These are phyloP conservation scores for Macrocentrus cingulum DNA, from an alignment of 1,140 invertebrate genomes.

Conservation along the genomic window DNA sequence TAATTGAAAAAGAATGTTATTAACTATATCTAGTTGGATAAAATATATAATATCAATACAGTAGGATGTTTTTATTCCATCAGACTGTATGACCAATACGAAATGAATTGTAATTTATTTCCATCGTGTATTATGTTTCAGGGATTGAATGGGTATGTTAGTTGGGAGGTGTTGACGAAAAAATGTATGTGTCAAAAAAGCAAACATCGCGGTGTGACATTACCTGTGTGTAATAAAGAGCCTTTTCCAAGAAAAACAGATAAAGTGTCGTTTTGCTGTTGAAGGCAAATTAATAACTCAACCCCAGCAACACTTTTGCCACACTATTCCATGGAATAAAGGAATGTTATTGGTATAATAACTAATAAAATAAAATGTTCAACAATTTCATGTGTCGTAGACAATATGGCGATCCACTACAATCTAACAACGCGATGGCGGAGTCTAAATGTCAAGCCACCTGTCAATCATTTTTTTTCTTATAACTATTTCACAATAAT, in stretches of 20 bases:
- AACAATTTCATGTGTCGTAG: not conserved
- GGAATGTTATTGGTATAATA: not conserved
- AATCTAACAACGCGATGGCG: constrained; percentile 38
- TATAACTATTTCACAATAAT: not conserved
- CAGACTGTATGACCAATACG: too few relatives aligned
- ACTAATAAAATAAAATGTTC: constrained; percentile 4
- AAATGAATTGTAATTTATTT: too few relatives aligned
- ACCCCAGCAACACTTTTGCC: not conserved
- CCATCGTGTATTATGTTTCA: too few relatives aligned
- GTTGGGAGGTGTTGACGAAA: too few relatives aligned
- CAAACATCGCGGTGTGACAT: not conserved
- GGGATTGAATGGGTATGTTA: too few relatives aligned
- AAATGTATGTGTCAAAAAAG: not conserved
- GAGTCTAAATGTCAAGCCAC: constrained; percentile 50
- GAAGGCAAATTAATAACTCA: not conserved
- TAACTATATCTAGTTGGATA: too few relatives aligned
- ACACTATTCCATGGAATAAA: not conserved
- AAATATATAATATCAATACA: too few relatives aligned
- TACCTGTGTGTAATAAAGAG: not conserved
- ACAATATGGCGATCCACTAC: constrained; percentile 51
- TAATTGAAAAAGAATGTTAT: too few relatives aligned
- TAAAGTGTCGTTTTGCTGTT: not conserved
- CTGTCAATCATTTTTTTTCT: constrained; percentile 40
- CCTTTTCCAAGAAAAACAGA: not conserved
- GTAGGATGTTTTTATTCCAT: too few relatives aligned